Conservation (phyloP, 2,797 vertebrate species). For the Hydrophis major region DNA sequence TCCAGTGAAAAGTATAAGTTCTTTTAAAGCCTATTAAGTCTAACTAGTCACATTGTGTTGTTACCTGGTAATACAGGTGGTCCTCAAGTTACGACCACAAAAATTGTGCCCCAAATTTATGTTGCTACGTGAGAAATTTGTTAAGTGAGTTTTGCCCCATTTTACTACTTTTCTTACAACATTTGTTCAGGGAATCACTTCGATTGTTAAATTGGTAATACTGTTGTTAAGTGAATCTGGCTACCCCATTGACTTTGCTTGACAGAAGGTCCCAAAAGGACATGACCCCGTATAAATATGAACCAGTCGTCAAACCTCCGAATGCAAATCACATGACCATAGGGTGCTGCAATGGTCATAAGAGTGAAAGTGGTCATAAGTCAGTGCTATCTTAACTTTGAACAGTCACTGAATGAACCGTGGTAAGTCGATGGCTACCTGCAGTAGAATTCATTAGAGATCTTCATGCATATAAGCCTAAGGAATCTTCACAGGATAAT, state of each 20-base stretch:
- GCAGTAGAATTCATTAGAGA: background rate
- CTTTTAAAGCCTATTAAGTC: background rate
- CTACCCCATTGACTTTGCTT: background rate
- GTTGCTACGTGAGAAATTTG: background rate
- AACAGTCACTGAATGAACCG: background rate
- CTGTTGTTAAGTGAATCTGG: background rate
- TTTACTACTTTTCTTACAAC: background rate
- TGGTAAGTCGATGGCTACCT: background rate
- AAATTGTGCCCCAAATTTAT: background rate
- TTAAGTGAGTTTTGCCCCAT: background rate
- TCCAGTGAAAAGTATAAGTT: background rate
- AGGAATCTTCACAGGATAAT: background rate
- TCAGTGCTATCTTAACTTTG: background rate
- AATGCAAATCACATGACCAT: background rate
- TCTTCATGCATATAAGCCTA: background rate
- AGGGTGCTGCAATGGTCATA: background rate
- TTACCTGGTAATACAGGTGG: background rate
- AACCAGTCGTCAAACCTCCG: background rate
- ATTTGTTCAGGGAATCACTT: background rate
- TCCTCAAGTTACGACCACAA: background rate
- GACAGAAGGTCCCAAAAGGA: background rate
- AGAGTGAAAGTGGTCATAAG: background rate
- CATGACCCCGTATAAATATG: background rate
- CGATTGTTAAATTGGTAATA: background rate
- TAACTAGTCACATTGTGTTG: background rate